Base-by-base conservation (phyloP, 2,797 vertebrate species). In the Chrysocyon brachyurus region DNA sequence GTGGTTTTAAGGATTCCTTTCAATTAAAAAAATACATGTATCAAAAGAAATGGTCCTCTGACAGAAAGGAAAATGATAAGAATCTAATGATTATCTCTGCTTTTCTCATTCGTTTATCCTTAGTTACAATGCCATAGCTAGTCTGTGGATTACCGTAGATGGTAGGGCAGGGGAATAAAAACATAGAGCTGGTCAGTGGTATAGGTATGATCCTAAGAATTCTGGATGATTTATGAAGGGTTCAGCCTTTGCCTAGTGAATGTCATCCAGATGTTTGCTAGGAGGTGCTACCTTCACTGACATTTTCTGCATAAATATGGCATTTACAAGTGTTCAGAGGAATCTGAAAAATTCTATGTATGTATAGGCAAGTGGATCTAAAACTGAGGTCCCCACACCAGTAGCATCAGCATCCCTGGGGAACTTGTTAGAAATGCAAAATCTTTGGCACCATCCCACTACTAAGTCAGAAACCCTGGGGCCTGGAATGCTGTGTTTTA, bases 1-100 rank as follows among this genome's bases (percentile, higher is more conserved):
- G 98, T 98, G 99, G 99, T 86, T 93, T 90, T n/a, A 59, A 61
- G 87, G 75, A 14, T 52, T 64, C 52, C 95, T 91, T 96, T 96
- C 97, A 96, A 79, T 90, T 95, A 84, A 6, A 1, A 73, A 1
- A 0, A 52, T 31, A 77, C 46, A 31, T 14, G 75, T 16, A 56
- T 26, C 17, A 11, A 10, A 21, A 1, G 21, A 4, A 17, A 1
- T 0, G 61, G 17, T 11, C 46, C 46, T 57, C 31, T 49, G 91
- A 26, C 2, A 1, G 82, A 91, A 92, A 46, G 6, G 4, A 61
- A 31, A 52, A 78, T 28, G 54, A 63, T 56, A 66, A 66, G 64
- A 56, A 78, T 17, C 17, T 17, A 84, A 40, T 2, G 6, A 21
- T 24, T 66, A 56, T 91, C 31, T 73, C 36, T 59, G 17, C 15